phyloP scores from a whole-genome alignment of 2,113 vertebrate species.

The Azemiops feae region DNA sequence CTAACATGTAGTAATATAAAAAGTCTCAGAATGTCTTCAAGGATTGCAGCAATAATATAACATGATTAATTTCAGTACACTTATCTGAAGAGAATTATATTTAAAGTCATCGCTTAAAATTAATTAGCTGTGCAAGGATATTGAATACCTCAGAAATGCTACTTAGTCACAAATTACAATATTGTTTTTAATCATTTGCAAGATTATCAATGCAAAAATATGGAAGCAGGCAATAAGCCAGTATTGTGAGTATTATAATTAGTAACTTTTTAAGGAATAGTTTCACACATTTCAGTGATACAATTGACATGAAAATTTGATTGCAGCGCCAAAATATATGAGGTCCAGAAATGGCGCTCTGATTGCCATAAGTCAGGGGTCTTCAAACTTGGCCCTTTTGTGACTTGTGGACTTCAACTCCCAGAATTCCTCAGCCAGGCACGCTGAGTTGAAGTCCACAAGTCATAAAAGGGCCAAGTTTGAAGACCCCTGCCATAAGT shows the following conservation, averaged over 20 bases:
- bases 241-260: background rate
- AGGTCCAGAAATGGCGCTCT: background rate
- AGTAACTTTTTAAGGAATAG: background rate
- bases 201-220: slow-evolving; percentile 19
- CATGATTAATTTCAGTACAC: slow-evolving; percentile 28
- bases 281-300: background rate
- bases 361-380: background rate
- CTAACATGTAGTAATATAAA: slow-evolving; percentile 58
- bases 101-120: slow-evolving; percentile 7
- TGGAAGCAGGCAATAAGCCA: background rate
- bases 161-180: slow-evolving; percentile 43
- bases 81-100: background rate
- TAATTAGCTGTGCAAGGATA: slow-evolving; percentile 26
- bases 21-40: slow-evolving; percentile 48
- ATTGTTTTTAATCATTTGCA: slow-evolving; percentile 39
- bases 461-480: background rate
- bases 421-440: no score
- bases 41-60: slow-evolving; percentile 46
- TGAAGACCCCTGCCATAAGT: no score
- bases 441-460: no score
- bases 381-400: no score
- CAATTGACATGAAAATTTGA: background rate
- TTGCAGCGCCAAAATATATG: background rate
- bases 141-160: slow-evolving; percentile 42
- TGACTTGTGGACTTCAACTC: no score